Evolutionary conservation across 1,140 invertebrate species (phyloP), one percentile per base, ranked within the genome.

Genomic region (Orchestia grillus): DNA sequence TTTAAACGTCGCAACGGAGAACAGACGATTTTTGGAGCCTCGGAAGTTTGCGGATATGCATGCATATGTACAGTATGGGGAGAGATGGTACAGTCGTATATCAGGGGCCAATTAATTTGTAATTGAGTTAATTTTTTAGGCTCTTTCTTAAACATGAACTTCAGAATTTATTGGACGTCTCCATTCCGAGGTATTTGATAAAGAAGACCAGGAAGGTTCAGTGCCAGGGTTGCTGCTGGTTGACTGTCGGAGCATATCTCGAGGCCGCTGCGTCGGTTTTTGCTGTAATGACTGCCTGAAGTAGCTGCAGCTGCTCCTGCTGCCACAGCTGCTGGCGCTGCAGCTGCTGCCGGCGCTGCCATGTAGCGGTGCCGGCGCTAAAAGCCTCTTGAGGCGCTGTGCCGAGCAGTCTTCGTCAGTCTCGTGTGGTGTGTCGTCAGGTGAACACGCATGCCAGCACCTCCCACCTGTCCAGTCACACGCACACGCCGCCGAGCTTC

Each of bases 281-380:
- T 41, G 88, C 88, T 41, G 41, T 41, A 90, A 41, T 36, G 4
- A 41, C 41, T 90, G 88, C 88, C 88, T n/a, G n/a, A n/a, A n/a
- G 28, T 41, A 90, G 88, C 88, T 90, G 87, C 87, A n/a, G 36
- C 87, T 87, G 8, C 36, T 41, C 11, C 87, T 87, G 88, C 88
- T 90, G 88, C 88, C n/a, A 44, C 36, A 41, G 92, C 92, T 40
- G 40, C 43, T 6, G 92, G 44, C 23, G 44, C 8, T 36, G 88
- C 92, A 8, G 44, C 92, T 43, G 41, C 88, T 91, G 41, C 88
- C 62, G 88, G 88, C 92, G 92, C 92, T 94, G 92, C 92, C 92
- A 94, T 44, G 88, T 91, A 91, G 88, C 88, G 92, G 92, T 94
- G 92, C 92, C 92, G 92, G 92, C 44, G 28, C 92, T 94, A 94